Evolutionary conservation across 1,140 invertebrate genomes (phyloP), one percentile per base, ranked within the genome.

Genomic region (Drosophila saltans): DNA sequence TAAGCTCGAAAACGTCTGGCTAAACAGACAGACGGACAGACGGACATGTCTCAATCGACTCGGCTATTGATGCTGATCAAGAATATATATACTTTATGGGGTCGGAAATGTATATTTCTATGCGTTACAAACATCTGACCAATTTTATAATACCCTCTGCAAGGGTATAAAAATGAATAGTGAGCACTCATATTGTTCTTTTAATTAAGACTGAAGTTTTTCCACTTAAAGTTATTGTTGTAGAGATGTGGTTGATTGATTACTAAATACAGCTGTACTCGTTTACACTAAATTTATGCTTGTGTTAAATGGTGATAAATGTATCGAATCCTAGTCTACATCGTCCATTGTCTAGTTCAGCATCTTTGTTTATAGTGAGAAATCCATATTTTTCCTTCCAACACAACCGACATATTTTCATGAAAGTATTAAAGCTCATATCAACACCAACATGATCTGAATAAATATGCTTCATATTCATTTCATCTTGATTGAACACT

Each of bases 401-500:
- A 55, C 85, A 80, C 24, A 40, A 58, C 77, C 40, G 40, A 30
- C 55, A 92, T 39, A 56, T 48, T 48, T 66, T 69, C 55, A 40
- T n/a, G n/a, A n/a, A n/a, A n/a, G 56, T 85, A 78, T 76, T 30
- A 30, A 30, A 30, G 28, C 28, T 30, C 28, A 30, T 30, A 30
- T 30, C 28, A 30, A 30, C 89, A 91, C 41, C n/a, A 67, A 92
- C 79, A 72, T 92, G 81, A 85, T 93, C 89, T 72, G 91, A 70
- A 72, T 92, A 92, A 30, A 92, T 63, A 73, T 92, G 91, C 70
- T 82, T n/a, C n/a, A n/a, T n/a, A n/a, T n/a, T n/a, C n/a, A n/a
- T n/a, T n/a, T n/a, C n/a, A n/a, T n/a, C n/a, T n/a, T n/a, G n/a
- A n/a, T n/a, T n/a, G n/a, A n/a, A n/a, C n/a, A n/a, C n/a, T n/a